Percentiles rank a stretch among this genome's conserved stretches.
Evolutionary conservation across 2,797 vertebrate genomes (phyloP).

Genomic region (Somateria mollissima): DNA sequence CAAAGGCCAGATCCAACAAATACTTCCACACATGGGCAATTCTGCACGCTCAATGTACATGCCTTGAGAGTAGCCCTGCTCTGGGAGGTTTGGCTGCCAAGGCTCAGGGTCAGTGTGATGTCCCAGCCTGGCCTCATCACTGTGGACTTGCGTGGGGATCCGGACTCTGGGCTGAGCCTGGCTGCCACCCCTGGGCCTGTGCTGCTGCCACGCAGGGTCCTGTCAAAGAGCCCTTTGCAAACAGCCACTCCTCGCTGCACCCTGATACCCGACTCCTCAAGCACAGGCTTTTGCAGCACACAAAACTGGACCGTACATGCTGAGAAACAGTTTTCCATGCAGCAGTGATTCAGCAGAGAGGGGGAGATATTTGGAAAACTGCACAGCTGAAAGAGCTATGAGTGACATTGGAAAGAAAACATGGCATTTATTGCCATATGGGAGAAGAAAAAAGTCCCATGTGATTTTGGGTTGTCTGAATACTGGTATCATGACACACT

Average conservation of each 20-base stretch:
- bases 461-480: neutral
- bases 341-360: neutral
- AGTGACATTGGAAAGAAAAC: neutral
- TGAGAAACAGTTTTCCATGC: neutral
- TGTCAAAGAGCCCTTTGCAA: accelerated
- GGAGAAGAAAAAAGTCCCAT: neutral
- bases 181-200: neutral
- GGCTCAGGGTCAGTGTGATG: neutral
- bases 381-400: neutral
- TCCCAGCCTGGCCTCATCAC: neutral
- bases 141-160: neutral
- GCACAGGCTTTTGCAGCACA: neutral
- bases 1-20: neutral
- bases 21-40: neutral
- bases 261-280: accelerated
- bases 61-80: neutral
- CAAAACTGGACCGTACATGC: accelerated
- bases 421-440: neutral
- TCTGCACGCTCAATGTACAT: neutral
- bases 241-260: neutral
- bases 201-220: neutral
- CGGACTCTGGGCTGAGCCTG: neutral
- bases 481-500: neutral
- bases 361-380: neutral
- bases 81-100: neutral